A percentile compares a stretch with the other conserved stretches of the same genome.
These are phyloP conservation scores for Orthochromis malagaraziensis DNA, from an alignment of 2,113 vertebrate genomes.

Conservation along the genomic window DNA sequence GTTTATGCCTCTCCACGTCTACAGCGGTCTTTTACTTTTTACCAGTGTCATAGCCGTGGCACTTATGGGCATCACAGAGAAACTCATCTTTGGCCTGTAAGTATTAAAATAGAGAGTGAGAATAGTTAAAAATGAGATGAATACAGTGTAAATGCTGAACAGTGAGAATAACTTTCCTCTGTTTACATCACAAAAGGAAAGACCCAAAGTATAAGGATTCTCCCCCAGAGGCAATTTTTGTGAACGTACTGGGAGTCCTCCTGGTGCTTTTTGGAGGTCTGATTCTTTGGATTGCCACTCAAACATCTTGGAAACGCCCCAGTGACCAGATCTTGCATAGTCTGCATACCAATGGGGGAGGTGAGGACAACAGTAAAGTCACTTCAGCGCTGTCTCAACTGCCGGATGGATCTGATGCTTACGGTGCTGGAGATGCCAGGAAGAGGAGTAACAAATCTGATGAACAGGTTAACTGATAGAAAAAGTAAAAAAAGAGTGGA, in stretches of 20 bases:
- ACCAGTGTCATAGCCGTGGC: constrained; percentile 77
- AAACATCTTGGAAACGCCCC: constrained; percentile 86
- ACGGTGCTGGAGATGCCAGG: constrained; percentile 68
- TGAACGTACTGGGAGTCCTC: constrained; percentile 84
- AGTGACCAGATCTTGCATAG: constrained; percentile 56
- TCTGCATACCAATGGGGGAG: constrained; percentile 33
- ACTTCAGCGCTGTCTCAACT: constrained; percentile 50
- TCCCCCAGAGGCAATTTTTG: constrained; percentile 83
- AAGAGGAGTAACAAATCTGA: constrained; percentile 75
- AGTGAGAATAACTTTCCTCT: background rate
- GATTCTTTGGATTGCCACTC: constrained; percentile 87
- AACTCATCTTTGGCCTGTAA: constrained; percentile 90
- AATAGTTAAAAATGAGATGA: background rate
- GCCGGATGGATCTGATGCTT: constrained; percentile 54
- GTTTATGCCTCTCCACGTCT: constrained; percentile 86
- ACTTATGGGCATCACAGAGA: constrained; percentile 94
- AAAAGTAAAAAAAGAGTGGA: background rate
- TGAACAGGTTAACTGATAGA: constrained; percentile 73
- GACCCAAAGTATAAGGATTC: constrained; percentile 73
- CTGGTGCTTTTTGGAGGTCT: constrained; percentile 79
- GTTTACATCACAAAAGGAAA: constrained; percentile 28
- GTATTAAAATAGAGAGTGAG: constrained; percentile 46
- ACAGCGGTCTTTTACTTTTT: constrained; percentile 84
- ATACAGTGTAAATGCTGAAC: background rate
- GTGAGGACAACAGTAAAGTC: constrained; percentile 46